Conservation (phyloP, 1,140 invertebrate genomes). For the Conus betulinus region DNA sequence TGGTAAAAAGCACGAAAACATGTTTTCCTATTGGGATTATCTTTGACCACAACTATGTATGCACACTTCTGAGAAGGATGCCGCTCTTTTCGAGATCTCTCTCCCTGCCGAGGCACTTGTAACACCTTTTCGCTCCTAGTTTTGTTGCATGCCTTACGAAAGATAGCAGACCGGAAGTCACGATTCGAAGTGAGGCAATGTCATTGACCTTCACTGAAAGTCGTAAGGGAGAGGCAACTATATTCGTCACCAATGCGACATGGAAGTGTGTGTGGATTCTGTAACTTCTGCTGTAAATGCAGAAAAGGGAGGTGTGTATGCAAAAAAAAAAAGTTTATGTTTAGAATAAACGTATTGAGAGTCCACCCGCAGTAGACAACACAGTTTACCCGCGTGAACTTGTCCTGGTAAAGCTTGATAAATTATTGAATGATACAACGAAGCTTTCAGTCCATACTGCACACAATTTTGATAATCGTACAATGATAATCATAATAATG, state of each 20-base stretch:
- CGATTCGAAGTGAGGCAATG: neutral
- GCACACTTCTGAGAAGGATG: no score
- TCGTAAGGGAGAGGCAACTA: neutral
- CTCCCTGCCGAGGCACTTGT: no score
- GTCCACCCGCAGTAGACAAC: neutral
- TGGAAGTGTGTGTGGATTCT: conserved; percentile 93
- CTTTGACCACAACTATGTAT: no score
- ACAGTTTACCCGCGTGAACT: no score
- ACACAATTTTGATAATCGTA: no score
- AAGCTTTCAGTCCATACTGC: no score
- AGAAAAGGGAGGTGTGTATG: conserved; percentile 79
- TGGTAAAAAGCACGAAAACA: conserved; percentile 5
- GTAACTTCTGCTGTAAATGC: conserved; percentile 85
- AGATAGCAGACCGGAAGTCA: neutral
- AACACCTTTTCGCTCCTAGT: no score
- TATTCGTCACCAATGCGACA: conserved; percentile 32
- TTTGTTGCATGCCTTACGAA: neutral
- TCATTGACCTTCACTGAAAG: neutral
- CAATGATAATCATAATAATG: no score
- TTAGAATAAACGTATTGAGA: neutral
- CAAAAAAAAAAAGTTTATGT: no score
- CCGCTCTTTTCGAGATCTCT: no score
- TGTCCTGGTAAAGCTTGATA: no score
- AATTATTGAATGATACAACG: no score
- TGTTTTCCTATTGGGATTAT: neutral